phyloP scores from a whole-genome alignment of 2,113 vertebrate species.

The Zosterops borbonicus region DNA sequence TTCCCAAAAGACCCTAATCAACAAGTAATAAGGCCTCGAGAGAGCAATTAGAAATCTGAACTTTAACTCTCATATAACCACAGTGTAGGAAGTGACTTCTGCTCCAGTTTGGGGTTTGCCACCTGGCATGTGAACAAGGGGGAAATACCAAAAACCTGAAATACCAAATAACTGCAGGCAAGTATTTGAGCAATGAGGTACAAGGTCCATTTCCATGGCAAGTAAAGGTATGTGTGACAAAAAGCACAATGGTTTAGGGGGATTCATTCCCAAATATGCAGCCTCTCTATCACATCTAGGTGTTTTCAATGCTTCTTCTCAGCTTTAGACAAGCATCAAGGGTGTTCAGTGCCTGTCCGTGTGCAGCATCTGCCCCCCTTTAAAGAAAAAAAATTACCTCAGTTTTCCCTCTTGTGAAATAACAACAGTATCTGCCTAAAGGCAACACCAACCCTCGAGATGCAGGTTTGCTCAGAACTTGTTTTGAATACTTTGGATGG shows the following conservation, averaged over 20 bases:
- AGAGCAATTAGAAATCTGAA: slow-evolving; percentile 88
- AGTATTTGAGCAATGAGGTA: neutral
- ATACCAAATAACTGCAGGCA: neutral
- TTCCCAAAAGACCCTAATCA: slow-evolving; percentile 92
- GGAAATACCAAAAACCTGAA: neutral
- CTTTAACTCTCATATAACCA: slow-evolving; percentile 83
- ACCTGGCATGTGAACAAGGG: neutral
- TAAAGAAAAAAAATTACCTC: neutral
- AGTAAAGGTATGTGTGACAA: neutral
- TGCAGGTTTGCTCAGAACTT: neutral
- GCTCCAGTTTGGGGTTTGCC: neutral
- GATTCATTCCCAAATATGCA: neutral
- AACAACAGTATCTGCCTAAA: neutral
- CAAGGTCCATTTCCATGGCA: neutral
- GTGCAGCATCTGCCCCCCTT: neutral
- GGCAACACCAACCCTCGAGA: neutral
- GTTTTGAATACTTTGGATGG: slow-evolving; percentile 9
- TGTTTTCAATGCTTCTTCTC: neutral
- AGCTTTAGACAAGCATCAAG: neutral
- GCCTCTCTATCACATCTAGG: neutral
- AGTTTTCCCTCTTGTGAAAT: neutral
- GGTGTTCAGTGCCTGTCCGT: neutral
- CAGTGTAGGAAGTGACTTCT: slow-evolving; percentile 28
- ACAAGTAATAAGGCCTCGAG: slow-evolving; percentile 89
- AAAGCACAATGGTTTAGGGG: neutral